Evolutionary conservation across 2,113 vertebrate species (phyloP), one percentile per base, ranked within the genome.

Genomic region (Ahaetulla prasina): DNA sequence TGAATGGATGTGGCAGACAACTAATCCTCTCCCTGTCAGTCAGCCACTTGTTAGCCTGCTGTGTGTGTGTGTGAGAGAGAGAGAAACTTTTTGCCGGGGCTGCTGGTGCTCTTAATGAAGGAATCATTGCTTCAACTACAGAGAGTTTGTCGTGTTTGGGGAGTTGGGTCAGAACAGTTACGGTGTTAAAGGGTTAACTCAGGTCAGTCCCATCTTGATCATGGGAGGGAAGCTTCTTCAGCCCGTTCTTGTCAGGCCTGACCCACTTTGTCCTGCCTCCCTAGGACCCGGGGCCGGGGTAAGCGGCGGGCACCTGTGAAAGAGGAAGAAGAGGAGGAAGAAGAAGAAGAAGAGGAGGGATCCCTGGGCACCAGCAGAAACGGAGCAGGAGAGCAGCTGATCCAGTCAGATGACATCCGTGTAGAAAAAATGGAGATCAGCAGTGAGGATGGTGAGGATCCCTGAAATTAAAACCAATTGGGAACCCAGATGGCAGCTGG

Each of bases 351-450:
- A 2, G 93, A 30, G 94, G 95, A 4, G 90, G 80, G 4, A 91
- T 94, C 3, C 87, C 9, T 27, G 1, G 92, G 93, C 45, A 84
- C 4, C 16, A 11, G 27, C 14, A 7, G 43, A 0, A 92, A 94
- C 39, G 95, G 95, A 2, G 39, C 91, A 0, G 16, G 4, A 0
- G 35, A 93, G 2, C 92, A 87, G 89, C 88, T 25, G 9, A 95
- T 57, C 1, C 95, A 97, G 90, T 98, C 98, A 0, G 98, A 98
- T 49, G 98, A 99, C 91, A 95, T 98, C 68, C 97, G 98, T 0
- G 98, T 96, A 93, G 97, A 98, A 23, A 98, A 98, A 93, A 99
- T 99, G 98, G 98, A 99, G 18, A 98, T 99, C 91, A 98, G 97
- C 18, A 97, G 98, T 0, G 98, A 98, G 0, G 98, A 99, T 0